These are phyloP conservation scores for Plagodis dolabraria DNA, from an alignment of 2,888 invertebrate genomes.

Conservation along the genomic window DNA sequence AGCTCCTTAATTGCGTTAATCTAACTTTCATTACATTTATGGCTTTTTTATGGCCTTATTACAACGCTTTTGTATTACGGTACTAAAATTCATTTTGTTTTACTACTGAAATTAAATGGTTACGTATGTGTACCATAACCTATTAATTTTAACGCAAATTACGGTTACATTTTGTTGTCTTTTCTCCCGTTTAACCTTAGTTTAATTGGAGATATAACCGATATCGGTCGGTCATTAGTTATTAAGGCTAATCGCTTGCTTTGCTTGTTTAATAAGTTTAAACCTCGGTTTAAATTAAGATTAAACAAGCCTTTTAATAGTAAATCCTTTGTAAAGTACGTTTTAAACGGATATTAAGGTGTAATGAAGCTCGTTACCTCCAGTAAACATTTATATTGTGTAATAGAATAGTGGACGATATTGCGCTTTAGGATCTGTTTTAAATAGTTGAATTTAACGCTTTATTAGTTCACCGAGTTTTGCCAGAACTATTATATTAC, in stretches of 20 bases:
- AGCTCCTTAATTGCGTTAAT: conserved; percentile 29
- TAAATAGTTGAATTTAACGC: too few species aligned
- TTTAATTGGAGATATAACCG: conserved; percentile 20
- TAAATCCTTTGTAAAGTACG: conserved; percentile 37
- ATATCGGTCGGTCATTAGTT: conserved; percentile 37
- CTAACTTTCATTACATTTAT: conserved; percentile 31
- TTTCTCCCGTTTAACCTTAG: conserved; percentile 1
- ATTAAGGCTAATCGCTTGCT: conserved; percentile 14
- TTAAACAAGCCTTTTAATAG: conserved; percentile 38
- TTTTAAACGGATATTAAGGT: conserved; percentile 40
- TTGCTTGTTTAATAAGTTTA: conserved; percentile 20
- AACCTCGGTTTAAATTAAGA: conserved; percentile 36
- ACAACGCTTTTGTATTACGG: conserved; percentile 21
- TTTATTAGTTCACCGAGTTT: too few species aligned
- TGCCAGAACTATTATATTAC: too few species aligned
- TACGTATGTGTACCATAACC: conserved; percentile 11
- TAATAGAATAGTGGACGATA: conserved; percentile 23
- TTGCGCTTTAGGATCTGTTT: too few species aligned
- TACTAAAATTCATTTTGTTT: conserved; percentile 17
- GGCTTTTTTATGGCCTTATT: conserved; percentile 29
- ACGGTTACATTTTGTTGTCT: conserved; percentile 5
- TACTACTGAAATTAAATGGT: conserved; percentile 5
- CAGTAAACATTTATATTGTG: conserved; percentile 32
- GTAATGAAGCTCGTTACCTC: conserved; percentile 23
- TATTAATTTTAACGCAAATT: conserved; percentile 5